These are phyloP conservation scores for Drosophila azteca DNA, from an alignment of 1,140 invertebrate genomes.

Conservation along the genomic window DNA sequence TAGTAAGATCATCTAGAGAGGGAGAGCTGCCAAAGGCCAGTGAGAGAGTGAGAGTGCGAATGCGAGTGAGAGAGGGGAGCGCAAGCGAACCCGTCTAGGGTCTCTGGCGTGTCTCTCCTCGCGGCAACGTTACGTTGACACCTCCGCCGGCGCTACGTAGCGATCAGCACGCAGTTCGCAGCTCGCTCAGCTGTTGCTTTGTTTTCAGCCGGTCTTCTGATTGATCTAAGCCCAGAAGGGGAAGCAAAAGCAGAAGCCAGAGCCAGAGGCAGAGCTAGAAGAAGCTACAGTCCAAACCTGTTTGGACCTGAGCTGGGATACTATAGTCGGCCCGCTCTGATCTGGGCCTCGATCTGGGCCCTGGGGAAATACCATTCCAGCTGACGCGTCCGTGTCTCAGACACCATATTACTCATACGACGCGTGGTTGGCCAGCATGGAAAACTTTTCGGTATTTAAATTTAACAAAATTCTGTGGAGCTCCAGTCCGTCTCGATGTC, in stretches of 20 bases:
- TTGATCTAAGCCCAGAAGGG: slow-evolving; percentile 22
- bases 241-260: not conserved
- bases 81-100: not conserved
- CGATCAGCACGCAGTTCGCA: not conserved
- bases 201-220: slow-evolving; percentile 58
- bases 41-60: not conserved
- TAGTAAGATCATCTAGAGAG: slow-evolving; percentile 31
- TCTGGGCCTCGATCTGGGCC: slow-evolving; percentile 16
- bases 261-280: slow-evolving; percentile 2
- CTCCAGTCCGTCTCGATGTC: slow-evolving; percentile 9
- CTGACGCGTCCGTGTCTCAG: not conserved
- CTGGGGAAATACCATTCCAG: slow-evolving; percentile 40
- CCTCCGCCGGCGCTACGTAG: not conserved
- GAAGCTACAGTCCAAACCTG: slow-evolving; percentile 36
- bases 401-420: slow-evolving; percentile 57
- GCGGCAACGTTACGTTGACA: not conserved
- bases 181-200: slow-evolving; percentile 54
- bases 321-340: slow-evolving; percentile 10
- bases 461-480: slow-evolving; percentile 29
- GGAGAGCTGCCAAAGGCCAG: slow-evolving; percentile 1
- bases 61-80: slow-evolving; percentile 1
- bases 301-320: slow-evolving; percentile 30
- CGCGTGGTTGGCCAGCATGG: slow-evolving; percentile 35
- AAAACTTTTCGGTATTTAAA: slow-evolving; percentile 53
- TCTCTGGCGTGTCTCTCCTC: not conserved